Base-by-base conservation (phyloP, 2,888 invertebrate species). In the Yponomeuta sedellus region DNA sequence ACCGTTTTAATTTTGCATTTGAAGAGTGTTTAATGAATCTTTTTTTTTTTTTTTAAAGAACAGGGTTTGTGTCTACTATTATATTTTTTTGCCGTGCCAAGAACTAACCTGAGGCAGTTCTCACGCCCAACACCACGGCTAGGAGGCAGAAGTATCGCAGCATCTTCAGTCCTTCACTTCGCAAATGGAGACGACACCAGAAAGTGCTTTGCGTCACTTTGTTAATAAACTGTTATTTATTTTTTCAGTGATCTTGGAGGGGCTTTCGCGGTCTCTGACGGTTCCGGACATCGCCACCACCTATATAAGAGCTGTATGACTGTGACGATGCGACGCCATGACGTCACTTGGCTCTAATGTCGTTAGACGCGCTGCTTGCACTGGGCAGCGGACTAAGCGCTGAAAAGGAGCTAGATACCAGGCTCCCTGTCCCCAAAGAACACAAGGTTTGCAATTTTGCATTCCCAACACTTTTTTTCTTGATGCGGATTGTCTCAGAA, bases 81-180 rank as follows among this genome's bases (percentile, higher is more conserved):
- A 44, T 6, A 57, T 4, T 20, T 8, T 1, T 2, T 4, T 19
- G n/a, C 20, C 3, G 10, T 25, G 16, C 59, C 20, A 20, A 6
- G 10, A 22, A 75, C 85, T 77, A 67, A 86, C 86, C 85, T 6
- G 73, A 74, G 68, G 76, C 79, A 1, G 78, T 78, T 40, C 69
- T 74, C 10, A 70, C 82, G 65, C 77, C 77, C 66, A 82, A 70
- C 64, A 79, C 75, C 64, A 52, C 44, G 44, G 80, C 77, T n/a
- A 84, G 66, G 64, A 86, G 77, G 69, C 77, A 82, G 56, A 84
- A 68, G 68, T 72, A 74, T 22, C 75, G 70, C 68, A 85, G 72
- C 78, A 82, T 80, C 61, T 68, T 72, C 44, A 3, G 39, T 61
- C 12, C 44, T 12, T 16, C 44, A 16, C 44, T 52, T 12, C 16